These are phyloP conservation scores for Ichneumon xanthorius DNA, from an alignment of 2,888 invertebrate species.

Conservation along the genomic window DNA sequence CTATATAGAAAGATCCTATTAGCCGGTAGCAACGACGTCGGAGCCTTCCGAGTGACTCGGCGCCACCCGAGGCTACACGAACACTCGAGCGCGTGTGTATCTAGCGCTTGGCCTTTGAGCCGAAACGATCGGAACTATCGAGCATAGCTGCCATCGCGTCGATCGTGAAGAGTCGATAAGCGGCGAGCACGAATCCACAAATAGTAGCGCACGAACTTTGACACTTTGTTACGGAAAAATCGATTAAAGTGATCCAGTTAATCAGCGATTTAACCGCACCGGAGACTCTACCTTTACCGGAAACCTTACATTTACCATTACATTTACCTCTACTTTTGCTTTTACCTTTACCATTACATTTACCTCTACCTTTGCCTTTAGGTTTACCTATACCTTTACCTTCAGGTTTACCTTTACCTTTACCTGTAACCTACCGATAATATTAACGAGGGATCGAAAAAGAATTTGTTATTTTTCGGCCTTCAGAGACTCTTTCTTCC, in stretches of 20 bases:
- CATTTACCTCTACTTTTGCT: too few species aligned
- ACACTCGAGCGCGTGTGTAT: conserved; percentile 6
- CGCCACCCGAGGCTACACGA: neutral
- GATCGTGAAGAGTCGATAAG: conserved; percentile 2
- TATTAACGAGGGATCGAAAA: too few species aligned
- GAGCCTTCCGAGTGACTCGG: neutral
- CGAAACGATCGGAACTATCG: conserved; percentile 26
- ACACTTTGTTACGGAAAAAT: neutral
- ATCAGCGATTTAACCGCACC: too few species aligned
- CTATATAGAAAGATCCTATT: conserved; percentile 1
- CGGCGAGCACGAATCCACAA: neutral
- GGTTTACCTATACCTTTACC: too few species aligned
- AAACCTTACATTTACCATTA: too few species aligned
- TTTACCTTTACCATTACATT: too few species aligned
- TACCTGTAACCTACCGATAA: too few species aligned
- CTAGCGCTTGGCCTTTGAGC: conserved; percentile 3
- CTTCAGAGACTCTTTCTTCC: too few species aligned
- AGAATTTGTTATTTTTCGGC: too few species aligned
- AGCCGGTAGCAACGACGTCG: neutral
- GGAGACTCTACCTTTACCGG: too few species aligned
- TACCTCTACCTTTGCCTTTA: too few species aligned
- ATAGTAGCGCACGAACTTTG: neutral
- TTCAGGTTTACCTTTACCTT: too few species aligned
- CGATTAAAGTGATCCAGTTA: neutral
- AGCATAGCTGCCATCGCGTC: neutral